Percentiles rank a stretch among this genome's conserved stretches.
Evolutionary conservation across 1,140 invertebrate genomes (phyloP).

Genomic region (Onthophagus taurus): DNA sequence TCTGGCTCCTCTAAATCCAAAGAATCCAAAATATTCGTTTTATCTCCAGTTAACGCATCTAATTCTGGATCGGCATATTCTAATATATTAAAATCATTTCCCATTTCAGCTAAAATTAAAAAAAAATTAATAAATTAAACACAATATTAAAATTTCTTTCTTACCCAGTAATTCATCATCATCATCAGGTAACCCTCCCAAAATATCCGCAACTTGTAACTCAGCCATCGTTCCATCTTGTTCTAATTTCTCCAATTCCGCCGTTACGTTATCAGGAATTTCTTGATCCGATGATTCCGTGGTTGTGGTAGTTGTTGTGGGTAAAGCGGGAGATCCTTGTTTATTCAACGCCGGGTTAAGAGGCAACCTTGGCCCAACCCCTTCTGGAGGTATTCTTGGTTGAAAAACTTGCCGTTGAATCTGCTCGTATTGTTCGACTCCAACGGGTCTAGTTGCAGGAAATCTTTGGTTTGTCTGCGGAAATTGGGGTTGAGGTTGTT

Average conservation of each 20-base stretch:
- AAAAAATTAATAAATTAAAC: background rate
- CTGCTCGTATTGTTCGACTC: slow-evolving; percentile 31
- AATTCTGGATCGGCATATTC: slow-evolving; percentile 92
- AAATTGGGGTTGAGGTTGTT: slow-evolving; percentile 14
- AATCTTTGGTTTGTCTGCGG: background rate
- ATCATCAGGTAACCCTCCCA: slow-evolving; percentile 71
- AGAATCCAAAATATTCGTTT: slow-evolving; percentile 61
- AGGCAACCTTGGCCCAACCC: slow-evolving; percentile 4
- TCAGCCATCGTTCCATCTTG: slow-evolving; percentile 61
- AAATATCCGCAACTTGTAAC: slow-evolving; percentile 64
- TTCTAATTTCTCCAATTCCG: slow-evolving; percentile 69
- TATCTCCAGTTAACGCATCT: slow-evolving; percentile 66
- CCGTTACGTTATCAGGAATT: slow-evolving; percentile 70
- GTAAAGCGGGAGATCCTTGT: background rate
- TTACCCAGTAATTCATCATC: slow-evolving; percentile 78
- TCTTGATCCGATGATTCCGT: slow-evolving; percentile 42
- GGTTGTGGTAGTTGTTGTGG: slow-evolving; percentile 26
- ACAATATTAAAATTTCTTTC: slow-evolving; percentile 23
- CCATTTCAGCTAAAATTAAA: slow-evolving; percentile 64
- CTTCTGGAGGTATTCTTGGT: slow-evolving; percentile 11
- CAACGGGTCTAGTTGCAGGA: slow-evolving; percentile 17
- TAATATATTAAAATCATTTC: slow-evolving; percentile 90
- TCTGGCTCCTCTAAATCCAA: slow-evolving; percentile 66
- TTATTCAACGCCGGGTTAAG: slow-evolving; percentile 7
- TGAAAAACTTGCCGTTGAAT: slow-evolving; percentile 14